phyloP scores from a whole-genome alignment of 2,888 invertebrate species.

The Napeogenes inachia region DNA sequence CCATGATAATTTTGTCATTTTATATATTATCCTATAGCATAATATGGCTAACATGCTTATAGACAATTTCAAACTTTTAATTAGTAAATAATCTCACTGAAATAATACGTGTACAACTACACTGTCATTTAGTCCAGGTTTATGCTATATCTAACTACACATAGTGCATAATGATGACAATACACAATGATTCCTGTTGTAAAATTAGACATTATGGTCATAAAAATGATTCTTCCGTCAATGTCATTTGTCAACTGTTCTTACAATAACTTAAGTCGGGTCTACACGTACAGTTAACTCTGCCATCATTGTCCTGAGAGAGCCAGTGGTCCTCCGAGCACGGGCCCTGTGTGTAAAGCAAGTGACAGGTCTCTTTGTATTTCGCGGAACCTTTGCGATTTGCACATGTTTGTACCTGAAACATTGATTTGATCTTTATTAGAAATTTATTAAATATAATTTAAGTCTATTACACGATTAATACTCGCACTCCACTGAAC shows the following conservation, averaged over 20 bases:
- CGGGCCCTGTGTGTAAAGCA: conserved; percentile 86
- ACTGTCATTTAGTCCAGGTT: too few species aligned
- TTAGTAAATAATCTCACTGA: too few species aligned
- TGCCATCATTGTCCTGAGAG: conserved; percentile 46
- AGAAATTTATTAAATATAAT: too few species aligned
- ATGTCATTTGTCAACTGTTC: conserved; percentile 31
- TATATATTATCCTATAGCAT: too few species aligned
- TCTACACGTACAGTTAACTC: conserved; percentile 82
- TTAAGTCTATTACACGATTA: too few species aligned
- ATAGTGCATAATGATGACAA: too few species aligned
- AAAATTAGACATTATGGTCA: not conserved
- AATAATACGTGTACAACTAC: too few species aligned
- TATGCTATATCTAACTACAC: too few species aligned
- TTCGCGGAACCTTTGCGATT: conserved; percentile 80
- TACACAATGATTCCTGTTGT: not conserved
- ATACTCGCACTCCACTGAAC: too few species aligned
- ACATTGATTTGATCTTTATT: conserved; percentile 12
- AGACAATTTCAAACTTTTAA: too few species aligned
- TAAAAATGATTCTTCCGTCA: not conserved
- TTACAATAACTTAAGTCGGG: conserved; percentile 56
- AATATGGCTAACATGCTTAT: too few species aligned
- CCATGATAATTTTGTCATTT: too few species aligned
- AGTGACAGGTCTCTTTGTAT: conserved; percentile 84
- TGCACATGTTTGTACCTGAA: conserved; percentile 74
- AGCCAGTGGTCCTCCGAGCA: conserved; percentile 82